These are phyloP conservation scores for Cheilosia urbana DNA, from an alignment of 2,888 invertebrate species.

Conservation along the genomic window DNA sequence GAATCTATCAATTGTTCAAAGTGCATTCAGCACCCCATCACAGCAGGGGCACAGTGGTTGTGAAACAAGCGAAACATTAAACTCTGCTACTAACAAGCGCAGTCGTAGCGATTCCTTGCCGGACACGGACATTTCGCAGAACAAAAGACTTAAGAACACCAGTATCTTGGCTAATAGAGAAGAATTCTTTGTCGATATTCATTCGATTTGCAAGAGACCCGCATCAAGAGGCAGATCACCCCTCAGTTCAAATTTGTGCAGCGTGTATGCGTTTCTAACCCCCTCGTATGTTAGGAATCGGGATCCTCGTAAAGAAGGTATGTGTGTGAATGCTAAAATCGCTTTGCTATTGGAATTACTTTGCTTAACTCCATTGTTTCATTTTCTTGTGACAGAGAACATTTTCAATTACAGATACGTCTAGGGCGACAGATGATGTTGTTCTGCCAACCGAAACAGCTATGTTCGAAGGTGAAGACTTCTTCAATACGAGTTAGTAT, in stretches of 20 bases:
- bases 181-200: background rate
- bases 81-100: conserved; percentile 1
- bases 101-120: conserved; percentile 13
- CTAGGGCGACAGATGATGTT: background rate
- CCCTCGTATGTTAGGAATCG: conserved; percentile 38
- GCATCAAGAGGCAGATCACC: conserved; percentile 38
- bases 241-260: conserved; percentile 23
- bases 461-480: background rate
- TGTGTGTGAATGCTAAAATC: background rate
- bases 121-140: background rate
- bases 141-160: conserved; percentile 5
- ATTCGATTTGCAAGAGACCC: background rate
- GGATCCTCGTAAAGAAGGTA: conserved; percentile 16
- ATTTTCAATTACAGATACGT: conserved; percentile 54
- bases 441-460: background rate
- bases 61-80: background rate
- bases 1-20: conserved; percentile 8
- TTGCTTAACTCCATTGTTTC: background rate
- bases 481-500: conserved; percentile 39
- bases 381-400: conserved; percentile 35
- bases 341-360: background rate
- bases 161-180: background rate
- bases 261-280: conserved; percentile 39
- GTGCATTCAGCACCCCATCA: background rate
- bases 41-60: background rate